Evolutionary conservation across 2,113 vertebrate genomes (phyloP).

Genomic region (Sceloporus undulatus): DNA sequence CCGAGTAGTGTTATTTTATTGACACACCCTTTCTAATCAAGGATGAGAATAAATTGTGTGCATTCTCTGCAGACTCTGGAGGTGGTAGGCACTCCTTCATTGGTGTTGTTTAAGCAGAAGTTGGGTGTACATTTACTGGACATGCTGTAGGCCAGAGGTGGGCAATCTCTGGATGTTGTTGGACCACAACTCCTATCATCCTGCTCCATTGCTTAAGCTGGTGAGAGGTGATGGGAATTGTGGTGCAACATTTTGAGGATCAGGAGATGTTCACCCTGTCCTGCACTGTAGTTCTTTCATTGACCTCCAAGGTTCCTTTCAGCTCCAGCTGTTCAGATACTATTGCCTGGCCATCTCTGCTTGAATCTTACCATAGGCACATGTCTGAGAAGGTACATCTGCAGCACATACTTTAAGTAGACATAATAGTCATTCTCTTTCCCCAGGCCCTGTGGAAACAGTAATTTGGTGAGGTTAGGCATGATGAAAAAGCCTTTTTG

Average conservation of each 20-base stretch:
- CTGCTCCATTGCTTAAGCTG: too few relatives aligned
- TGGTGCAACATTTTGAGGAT: too few relatives aligned
- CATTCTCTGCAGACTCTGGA: too few relatives aligned
- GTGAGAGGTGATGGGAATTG: too few relatives aligned
- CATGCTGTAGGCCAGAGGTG: too few relatives aligned
- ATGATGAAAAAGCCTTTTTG: background rate
- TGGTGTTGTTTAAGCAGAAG: background rate
- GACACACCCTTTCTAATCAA: background rate
- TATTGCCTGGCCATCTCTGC: background rate
- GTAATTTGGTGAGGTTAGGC: background rate
- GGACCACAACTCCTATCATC: too few relatives aligned
- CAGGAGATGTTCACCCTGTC: too few relatives aligned
- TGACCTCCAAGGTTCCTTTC: background rate
- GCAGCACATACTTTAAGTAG: background rate
- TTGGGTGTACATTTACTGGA: background rate
- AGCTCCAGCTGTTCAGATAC: background rate
- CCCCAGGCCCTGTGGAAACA: background rate
- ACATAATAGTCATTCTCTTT: background rate
- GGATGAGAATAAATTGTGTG: background rate
- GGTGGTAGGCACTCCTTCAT: background rate
- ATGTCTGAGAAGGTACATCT: background rate
- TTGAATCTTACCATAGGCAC: background rate
- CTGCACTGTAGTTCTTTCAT: background rate
- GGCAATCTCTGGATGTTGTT: too few relatives aligned
- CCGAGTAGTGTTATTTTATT: too few relatives aligned